Base-by-base conservation (phyloP, 2,113 vertebrate genomes). In the Noctilio leporinus region DNA sequence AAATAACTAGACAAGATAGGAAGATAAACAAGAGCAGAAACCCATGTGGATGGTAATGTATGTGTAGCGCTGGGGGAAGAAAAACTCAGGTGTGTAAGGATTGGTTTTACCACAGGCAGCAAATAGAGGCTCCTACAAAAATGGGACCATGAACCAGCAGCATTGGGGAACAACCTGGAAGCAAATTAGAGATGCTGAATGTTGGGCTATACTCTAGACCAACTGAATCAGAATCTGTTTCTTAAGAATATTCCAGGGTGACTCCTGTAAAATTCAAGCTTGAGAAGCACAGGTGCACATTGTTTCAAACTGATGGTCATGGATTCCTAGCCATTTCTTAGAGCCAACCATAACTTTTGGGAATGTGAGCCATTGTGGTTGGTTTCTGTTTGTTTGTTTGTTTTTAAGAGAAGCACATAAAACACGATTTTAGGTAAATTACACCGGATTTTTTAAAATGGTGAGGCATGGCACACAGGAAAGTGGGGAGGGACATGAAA, bases 301-400 rank as follows among this genome's bases (percentile, higher is more conserved):
- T 57, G 8, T 38, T 0, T 35, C 85, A 38, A 45, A 51, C 17
- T 78, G 53, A 26, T 40, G 4, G 28, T 81, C 45, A 45, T 12
- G 72, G 73, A 51, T 15, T 10, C 20, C 24, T 19, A 6, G 38
- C 59, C 9, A 62, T 72, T 5, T 9, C 30, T 8, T n/a, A 40
- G 47, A 67, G 35, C 15, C 16, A 55, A 20, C 53, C 3, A 51
- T 1, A 5, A 5, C 33, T 17, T 73, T 84, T 57, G 35, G 59
- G 33, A 64, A 49, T 35, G 30, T 55, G 38, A 78, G 55, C 28
- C n/a, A 73, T 0, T 49, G 65, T 72, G 59, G 9, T 26, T 72
- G 67, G 7, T 57, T 93, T 93, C 83, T 83, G 14, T 49, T 19
- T 83, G n/a, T 53, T n/a, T 81, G n/a, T 33, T 33, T 73, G 59